phyloP scores from a whole-genome alignment of 2,113 vertebrate species.

The Barbus barbus region DNA sequence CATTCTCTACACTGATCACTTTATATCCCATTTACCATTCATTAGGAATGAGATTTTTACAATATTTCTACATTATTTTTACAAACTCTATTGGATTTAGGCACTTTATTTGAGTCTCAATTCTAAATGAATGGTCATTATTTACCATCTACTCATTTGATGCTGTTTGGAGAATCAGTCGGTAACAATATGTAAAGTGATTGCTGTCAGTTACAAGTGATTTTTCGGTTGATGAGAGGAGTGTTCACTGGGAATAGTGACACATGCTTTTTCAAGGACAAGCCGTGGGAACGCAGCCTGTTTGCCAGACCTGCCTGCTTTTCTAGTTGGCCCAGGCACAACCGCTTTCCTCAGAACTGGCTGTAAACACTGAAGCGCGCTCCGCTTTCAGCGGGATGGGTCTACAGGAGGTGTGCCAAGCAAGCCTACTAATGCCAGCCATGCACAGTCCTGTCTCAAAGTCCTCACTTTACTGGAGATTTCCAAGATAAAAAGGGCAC shows the following conservation, averaged over 20 bases:
- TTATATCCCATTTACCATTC: background rate
- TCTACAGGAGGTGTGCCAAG: slow-evolving; percentile 47
- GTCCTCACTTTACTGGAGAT: background rate
- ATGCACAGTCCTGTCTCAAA: slow-evolving; percentile 21
- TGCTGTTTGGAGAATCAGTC: too few species aligned
- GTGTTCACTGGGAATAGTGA: slow-evolving; percentile 11
- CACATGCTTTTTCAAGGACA: slow-evolving; percentile 25
- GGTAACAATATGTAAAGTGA: background rate
- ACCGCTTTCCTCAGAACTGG: slow-evolving; percentile 6
- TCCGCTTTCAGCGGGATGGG: slow-evolving; percentile 48
- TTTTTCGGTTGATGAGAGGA: background rate
- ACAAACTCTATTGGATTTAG: too few species aligned
- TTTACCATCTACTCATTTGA: too few species aligned
- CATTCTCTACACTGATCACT: background rate
- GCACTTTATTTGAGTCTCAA: too few species aligned
- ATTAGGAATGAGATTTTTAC: too few species aligned
- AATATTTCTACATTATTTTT: background rate
- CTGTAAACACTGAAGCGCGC: slow-evolving; percentile 40
- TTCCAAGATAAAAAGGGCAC: background rate
- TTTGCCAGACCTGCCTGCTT: slow-evolving; percentile 44
- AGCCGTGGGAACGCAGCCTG: slow-evolving; percentile 69
- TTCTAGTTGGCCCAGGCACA: slow-evolving; percentile 24
- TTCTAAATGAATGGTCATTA: too few species aligned
- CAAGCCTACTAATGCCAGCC: slow-evolving; percentile 1
- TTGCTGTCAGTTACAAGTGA: background rate